Percentiles rank a stretch among this genome's conserved stretches.
Conservation (phyloP, 2,888 invertebrate genomes). For the Nesidiocoris tenuis region DNA sequence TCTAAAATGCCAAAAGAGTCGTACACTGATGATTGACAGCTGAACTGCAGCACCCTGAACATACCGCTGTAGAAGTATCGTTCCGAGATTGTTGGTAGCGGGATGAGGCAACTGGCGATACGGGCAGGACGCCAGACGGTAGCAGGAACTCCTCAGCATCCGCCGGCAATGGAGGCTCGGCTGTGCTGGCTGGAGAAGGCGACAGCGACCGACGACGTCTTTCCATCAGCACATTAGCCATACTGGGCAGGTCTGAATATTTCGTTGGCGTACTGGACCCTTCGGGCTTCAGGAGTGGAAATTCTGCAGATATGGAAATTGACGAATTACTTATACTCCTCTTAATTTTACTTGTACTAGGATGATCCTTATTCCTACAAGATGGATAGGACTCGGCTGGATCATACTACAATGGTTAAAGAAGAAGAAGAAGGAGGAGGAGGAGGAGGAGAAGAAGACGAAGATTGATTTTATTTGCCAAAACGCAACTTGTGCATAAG, state of each 20-base stretch:
- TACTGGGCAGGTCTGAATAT: neutral
- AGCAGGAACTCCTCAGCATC: neutral
- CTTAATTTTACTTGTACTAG: too few relatives aligned
- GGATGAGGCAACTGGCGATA: neutral
- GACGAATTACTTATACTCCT: too few relatives aligned
- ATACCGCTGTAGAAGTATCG: too few relatives aligned
- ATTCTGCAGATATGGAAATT: neutral
- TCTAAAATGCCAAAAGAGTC: too few relatives aligned
- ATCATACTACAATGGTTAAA: too few relatives aligned
- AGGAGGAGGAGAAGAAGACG: neutral
- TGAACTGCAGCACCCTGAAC: too few relatives aligned
- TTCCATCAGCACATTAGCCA: slow-evolving; percentile 29
- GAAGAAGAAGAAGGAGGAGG: slow-evolving; percentile 18
- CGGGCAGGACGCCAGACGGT: neutral
- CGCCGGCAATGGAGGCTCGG: neutral
- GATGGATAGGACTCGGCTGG: too few relatives aligned
- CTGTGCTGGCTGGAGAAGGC: neutral
- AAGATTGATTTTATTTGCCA: too few relatives aligned
- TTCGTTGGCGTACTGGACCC: neutral
- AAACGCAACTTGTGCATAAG: too few relatives aligned
- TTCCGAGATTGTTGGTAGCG: neutral
- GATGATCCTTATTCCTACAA: too few relatives aligned
- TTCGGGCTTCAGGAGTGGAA: neutral
- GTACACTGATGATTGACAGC: too few relatives aligned
- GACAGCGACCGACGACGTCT: slow-evolving; percentile 23